Conservation (phyloP, 2,888 invertebrate species). For the Caenorhabditis zanzibari region DNA sequence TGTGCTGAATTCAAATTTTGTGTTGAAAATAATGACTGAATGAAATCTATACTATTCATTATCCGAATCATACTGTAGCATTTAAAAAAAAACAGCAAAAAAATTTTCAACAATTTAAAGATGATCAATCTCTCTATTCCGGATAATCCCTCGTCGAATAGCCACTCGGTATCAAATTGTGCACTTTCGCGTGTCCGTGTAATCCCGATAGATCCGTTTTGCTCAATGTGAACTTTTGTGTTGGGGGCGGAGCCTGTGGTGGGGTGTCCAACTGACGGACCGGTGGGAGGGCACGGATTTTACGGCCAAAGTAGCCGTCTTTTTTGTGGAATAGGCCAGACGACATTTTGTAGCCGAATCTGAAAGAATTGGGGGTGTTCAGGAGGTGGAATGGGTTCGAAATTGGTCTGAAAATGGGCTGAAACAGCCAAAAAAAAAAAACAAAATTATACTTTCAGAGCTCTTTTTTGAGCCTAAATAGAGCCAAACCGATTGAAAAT, state of each 20-base stretch:
- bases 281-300: slow-evolving; percentile 81
- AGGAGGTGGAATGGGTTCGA: not conserved
- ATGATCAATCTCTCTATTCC: not conserved
- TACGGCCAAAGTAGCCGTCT: slow-evolving; percentile 82
- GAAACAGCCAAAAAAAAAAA: too few relatives aligned
- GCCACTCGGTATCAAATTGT: slow-evolving; percentile 76
- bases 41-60: too few relatives aligned
- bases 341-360: slow-evolving; percentile 82
- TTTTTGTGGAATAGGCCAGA: slow-evolving; percentile 82
- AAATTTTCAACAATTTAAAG: not conserved
- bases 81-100: not conserved
- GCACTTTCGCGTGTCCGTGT: slow-evolving; percentile 77
- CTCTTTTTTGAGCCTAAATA: too few relatives aligned
- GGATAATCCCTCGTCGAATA: slow-evolving; percentile 74
- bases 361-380: slow-evolving; percentile 10
- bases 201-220: slow-evolving; percentile 76
- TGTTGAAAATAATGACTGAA: too few relatives aligned
- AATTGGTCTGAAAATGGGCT: not conserved
- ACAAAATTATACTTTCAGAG: too few relatives aligned
- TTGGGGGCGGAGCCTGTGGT: slow-evolving; percentile 70
- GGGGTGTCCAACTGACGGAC: slow-evolving; percentile 78
- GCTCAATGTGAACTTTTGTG: slow-evolving; percentile 77
- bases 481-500: too few relatives aligned
- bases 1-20: too few relatives aligned
- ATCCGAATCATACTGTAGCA: too few relatives aligned